Conservation (phyloP, 92 coral and sea anemone species). For the Chrysogorgia sp. region DNA sequence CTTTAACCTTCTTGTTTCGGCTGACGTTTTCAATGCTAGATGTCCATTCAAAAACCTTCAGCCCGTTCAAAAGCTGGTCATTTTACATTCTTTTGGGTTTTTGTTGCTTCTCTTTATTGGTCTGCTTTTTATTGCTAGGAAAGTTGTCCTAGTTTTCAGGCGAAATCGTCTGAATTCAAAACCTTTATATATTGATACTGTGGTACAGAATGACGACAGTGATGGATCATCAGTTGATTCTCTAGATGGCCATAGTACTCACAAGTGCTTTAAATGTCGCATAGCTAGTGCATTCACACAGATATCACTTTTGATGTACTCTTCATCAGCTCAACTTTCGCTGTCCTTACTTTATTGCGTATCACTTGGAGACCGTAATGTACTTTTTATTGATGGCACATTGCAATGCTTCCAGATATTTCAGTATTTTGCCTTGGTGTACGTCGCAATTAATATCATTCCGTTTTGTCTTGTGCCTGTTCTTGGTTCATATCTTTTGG, state of each 20-base stretch:
- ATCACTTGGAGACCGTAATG: conserved; percentile 61
- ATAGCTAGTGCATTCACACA: conserved; percentile 8
- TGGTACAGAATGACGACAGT: neutral
- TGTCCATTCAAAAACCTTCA: conserved; percentile 19
- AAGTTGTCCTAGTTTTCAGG: neutral
- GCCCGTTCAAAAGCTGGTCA: conserved; percentile 8
- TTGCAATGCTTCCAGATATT: conserved; percentile 40
- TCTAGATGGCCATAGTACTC: neutral
- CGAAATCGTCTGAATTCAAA: neutral
- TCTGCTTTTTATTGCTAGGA: neutral
- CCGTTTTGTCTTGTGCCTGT: conserved; percentile 38
- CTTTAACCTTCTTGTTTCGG: conserved; percentile 15
- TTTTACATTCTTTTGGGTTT: conserved; percentile 27
- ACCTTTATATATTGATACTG: neutral
- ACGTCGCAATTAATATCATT: neutral
- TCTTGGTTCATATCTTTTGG: conserved; percentile 26
- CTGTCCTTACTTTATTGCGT: conserved; percentile 61
- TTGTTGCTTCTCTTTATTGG: neutral
- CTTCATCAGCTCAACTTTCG: conserved; percentile 19
- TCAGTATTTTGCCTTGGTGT: conserved; percentile 16
- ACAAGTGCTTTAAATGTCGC: neutral
- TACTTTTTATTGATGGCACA: conserved; percentile 71
- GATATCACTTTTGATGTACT: conserved; percentile 21
- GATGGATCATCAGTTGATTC: too few species aligned
- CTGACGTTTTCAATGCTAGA: neutral